Conservation (phyloP, 2,797 vertebrate species). For the Leptatherina wallacei region DNA sequence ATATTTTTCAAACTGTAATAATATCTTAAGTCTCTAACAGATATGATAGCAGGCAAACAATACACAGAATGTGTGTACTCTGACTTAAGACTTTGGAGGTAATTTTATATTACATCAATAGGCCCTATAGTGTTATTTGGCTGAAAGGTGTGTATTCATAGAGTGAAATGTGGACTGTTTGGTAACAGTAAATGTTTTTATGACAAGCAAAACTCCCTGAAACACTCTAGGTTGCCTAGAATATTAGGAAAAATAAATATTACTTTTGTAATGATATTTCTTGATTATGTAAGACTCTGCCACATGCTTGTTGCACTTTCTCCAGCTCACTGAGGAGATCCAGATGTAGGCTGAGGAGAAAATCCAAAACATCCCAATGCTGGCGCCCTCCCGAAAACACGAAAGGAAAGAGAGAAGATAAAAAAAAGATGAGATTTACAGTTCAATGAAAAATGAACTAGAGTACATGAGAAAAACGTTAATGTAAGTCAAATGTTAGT, state of each 20-base stretch:
- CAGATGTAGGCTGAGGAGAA: constrained; percentile 75
- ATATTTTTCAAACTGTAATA: too few species aligned
- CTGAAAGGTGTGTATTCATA: not conserved
- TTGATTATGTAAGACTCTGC: constrained; percentile 63
- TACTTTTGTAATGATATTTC: constrained; percentile 15
- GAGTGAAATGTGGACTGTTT: not conserved
- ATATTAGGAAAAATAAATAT: constrained; percentile 3
- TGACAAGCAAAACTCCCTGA: not conserved
- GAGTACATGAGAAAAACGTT: not conserved
- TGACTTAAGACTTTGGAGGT: not conserved
- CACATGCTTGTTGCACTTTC: constrained; percentile 65
- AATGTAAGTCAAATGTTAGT: not conserved
- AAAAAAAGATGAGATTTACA: constrained; percentile 6
- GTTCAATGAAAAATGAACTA: not conserved
- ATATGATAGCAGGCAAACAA: too few species aligned
- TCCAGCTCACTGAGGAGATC: constrained; percentile 80
- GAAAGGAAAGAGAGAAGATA: constrained; percentile 15
- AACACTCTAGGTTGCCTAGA: not conserved
- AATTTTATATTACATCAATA: not conserved
- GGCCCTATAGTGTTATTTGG: not conserved
- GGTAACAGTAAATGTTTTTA: too few species aligned
- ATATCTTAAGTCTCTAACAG: too few species aligned
- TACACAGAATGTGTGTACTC: not conserved
- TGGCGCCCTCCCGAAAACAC: constrained; percentile 17
- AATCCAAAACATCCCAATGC: constrained; percentile 53